These are phyloP conservation scores for Amphiprion percula DNA, from an alignment of 2,113 vertebrate species.

Conservation along the genomic window DNA sequence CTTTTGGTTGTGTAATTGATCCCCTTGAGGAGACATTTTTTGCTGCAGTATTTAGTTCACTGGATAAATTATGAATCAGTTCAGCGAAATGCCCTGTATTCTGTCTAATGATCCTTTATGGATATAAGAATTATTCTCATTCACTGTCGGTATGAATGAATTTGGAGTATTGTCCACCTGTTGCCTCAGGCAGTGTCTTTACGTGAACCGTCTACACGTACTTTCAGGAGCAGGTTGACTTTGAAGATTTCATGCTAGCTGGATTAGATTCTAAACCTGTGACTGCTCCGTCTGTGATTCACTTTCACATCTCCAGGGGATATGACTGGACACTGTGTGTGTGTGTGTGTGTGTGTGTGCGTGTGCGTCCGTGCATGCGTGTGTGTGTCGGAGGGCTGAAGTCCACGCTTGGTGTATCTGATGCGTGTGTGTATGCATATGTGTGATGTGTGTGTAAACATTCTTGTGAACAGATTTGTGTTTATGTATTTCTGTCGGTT, in stretches of 20 bases:
- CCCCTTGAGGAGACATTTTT: neutral
- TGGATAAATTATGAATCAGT: slow-evolving; percentile 43
- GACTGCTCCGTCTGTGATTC: slow-evolving; percentile 49
- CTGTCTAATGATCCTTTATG: slow-evolving; percentile 29
- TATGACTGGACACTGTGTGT: slow-evolving; percentile 9
- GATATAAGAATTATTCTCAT: slow-evolving; percentile 27
- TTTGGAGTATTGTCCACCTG: slow-evolving; percentile 39
- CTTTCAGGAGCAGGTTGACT: slow-evolving; percentile 21
- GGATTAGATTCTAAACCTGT: slow-evolving; percentile 54
- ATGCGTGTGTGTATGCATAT: neutral
- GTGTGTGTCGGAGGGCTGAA: neutral
- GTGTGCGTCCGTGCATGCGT: slow-evolving; percentile 2
- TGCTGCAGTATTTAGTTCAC: slow-evolving; percentile 30
- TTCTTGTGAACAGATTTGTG: neutral
- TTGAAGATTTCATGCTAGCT: slow-evolving; percentile 54
- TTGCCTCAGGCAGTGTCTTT: slow-evolving; percentile 23
- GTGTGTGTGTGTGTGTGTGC: slow-evolving; percentile 3
- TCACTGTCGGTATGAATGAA: slow-evolving; percentile 26
- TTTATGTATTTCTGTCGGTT: slow-evolving; percentile 1
- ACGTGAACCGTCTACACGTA: neutral
- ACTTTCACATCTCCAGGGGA: slow-evolving; percentile 37
- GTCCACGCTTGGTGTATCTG: neutral
- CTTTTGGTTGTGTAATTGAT: slow-evolving; percentile 22
- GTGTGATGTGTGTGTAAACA: neutral
- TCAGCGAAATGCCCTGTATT: slow-evolving; percentile 12